phyloP scores from a whole-genome alignment of 2,888 invertebrate genomes.

The Helleia helle region DNA sequence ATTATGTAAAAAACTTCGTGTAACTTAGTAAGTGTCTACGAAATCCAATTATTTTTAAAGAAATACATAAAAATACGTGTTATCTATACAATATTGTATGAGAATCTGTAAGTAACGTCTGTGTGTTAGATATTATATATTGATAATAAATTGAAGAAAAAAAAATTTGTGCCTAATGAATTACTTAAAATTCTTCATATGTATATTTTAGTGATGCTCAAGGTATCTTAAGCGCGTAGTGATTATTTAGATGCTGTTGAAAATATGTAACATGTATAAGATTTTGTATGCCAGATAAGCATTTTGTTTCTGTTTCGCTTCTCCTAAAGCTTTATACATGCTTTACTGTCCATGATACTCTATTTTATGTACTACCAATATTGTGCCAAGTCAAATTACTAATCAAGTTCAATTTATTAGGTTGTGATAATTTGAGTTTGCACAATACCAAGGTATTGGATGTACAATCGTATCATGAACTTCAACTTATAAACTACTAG shows the following conservation, averaged over 20 bases:
- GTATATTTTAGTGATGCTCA: conserved; percentile 68
- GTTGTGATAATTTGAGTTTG: conserved; percentile 7
- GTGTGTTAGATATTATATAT: conserved; percentile 44
- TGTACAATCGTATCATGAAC: conserved; percentile 7
- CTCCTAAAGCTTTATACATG: conserved; percentile 12
- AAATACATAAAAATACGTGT: conserved; percentile 50
- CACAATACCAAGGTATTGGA: not conserved
- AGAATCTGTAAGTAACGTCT: conserved; percentile 45
- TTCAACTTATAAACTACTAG: conserved; percentile 15
- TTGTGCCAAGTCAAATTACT: not conserved
- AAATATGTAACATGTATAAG: conserved; percentile 37
- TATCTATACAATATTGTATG: conserved; percentile 44
- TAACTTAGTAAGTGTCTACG: conserved; percentile 69
- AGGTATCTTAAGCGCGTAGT: conserved; percentile 62
- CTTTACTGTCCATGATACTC: conserved; percentile 15
- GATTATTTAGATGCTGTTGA: conserved; percentile 53
- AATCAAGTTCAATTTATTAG: not conserved
- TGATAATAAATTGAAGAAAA: conserved; percentile 28
- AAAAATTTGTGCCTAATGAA: conserved; percentile 69
- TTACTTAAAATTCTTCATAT: conserved; percentile 47
- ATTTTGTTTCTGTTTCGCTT: conserved; percentile 45
- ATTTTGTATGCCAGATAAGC: conserved; percentile 53
- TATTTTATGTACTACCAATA: conserved; percentile 4
- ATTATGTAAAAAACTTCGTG: conserved; percentile 67
- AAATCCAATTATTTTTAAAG: conserved; percentile 49